A percentile compares a stretch with the other conserved stretches of the same genome.
phyloP scores from a whole-genome alignment of 2,113 vertebrate genomes.

The Peromyscus californicus region DNA sequence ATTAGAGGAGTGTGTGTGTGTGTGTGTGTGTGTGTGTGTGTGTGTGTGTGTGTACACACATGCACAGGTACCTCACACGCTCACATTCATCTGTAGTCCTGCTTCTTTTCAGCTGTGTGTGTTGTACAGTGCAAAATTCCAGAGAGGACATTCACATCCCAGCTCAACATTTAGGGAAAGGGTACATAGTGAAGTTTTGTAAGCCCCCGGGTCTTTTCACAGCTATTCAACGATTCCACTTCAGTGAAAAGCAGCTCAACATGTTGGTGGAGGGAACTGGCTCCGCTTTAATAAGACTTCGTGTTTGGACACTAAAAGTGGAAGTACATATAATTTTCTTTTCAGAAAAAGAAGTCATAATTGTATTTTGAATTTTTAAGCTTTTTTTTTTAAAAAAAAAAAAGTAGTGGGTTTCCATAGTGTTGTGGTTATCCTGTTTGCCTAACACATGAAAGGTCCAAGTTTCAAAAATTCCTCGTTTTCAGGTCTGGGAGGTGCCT shows the following conservation, averaged over 20 bases:
- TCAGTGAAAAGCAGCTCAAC: background rate
- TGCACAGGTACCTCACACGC: background rate
- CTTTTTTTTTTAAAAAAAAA: background rate
- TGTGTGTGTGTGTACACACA: background rate
- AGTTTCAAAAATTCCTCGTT: background rate
- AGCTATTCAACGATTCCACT: background rate
- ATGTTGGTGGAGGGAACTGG: rapidly evolving
- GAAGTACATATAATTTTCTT: background rate
- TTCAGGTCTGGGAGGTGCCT: background rate
- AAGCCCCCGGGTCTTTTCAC: background rate
- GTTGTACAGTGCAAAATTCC: background rate
- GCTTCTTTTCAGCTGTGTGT: rapidly evolving
- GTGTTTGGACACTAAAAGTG: background rate
- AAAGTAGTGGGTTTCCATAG: background rate
- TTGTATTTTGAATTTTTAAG: background rate
- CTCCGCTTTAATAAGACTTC: background rate
- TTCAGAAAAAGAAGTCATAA: background rate
- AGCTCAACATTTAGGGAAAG: background rate
- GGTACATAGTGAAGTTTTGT: background rate
- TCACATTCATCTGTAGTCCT: rapidly evolving
- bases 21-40: no score
- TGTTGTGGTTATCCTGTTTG: background rate
- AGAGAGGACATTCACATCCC: rapidly evolving
- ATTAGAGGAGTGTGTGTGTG: background rate
- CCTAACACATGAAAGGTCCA: background rate